Evolutionary conservation across 2,888 invertebrate genomes (phyloP).

Genomic region (Steinernema carpocapsae): DNA sequence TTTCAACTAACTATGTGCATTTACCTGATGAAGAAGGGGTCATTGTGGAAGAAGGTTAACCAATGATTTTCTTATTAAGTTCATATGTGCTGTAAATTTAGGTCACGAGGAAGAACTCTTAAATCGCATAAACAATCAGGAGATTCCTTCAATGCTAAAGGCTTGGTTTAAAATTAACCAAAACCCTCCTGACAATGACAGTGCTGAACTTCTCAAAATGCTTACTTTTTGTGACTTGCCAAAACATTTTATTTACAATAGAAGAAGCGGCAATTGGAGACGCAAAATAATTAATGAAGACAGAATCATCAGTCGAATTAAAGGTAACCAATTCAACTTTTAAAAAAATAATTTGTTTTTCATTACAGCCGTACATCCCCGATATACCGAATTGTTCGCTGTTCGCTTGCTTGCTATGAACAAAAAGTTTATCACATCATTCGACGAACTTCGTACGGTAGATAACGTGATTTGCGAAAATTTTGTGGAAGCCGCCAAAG

Average conservation of each 20-base stretch:
- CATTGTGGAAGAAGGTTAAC: not conserved
- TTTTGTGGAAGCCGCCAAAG: constrained; percentile 22
- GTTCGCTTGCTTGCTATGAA: constrained; percentile 7
- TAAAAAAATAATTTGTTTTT: not conserved
- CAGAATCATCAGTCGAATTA: not conserved
- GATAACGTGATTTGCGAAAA: not conserved
- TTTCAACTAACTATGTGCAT: constrained; percentile 3
- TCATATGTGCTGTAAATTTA: not conserved
- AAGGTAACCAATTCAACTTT: not conserved
- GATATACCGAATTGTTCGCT: constrained; percentile 1
- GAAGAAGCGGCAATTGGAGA: not conserved
- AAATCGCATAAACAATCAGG: not conserved
- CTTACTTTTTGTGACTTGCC: too few relatives aligned
- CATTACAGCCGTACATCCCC: not conserved
- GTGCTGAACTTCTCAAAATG: not conserved
- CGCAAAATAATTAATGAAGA: not conserved
- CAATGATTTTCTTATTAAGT: not conserved
- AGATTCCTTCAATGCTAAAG: not conserved
- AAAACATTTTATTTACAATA: too few relatives aligned
- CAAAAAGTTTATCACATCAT: not conserved
- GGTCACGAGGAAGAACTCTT: not conserved
- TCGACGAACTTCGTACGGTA: constrained; percentile 11
- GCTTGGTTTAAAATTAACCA: not conserved
- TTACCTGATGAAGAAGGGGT: not conserved
- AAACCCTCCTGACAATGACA: not conserved